phyloP scores from a whole-genome alignment of 2,113 vertebrate genomes.

The Xyrauchen texanus region DNA sequence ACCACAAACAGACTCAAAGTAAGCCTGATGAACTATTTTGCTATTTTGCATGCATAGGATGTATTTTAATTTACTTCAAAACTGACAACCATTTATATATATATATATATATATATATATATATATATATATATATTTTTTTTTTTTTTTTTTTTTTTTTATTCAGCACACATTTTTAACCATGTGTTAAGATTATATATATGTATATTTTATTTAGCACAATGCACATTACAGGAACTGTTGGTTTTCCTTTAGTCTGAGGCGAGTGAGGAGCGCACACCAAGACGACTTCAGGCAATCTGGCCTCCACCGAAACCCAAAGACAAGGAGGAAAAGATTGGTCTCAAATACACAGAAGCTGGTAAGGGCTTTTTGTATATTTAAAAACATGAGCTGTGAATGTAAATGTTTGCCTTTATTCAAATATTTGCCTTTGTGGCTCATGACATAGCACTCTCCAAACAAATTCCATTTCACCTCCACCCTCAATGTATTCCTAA shows the following conservation, averaged over 20 bases:
- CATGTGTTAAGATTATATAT: too few relatives aligned
- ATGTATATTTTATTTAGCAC: neutral
- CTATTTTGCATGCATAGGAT: too few relatives aligned
- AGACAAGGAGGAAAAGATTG: slow-evolving; percentile 87
- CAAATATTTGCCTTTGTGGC: slow-evolving; percentile 40
- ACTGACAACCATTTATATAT: too few relatives aligned
- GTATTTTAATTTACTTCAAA: too few relatives aligned
- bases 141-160: too few relatives aligned
- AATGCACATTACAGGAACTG: slow-evolving; percentile 24
- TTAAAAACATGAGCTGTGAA: neutral
- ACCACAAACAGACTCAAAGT: too few relatives aligned
- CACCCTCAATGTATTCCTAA: slow-evolving; percentile 33
- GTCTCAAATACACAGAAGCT: slow-evolving; percentile 97
- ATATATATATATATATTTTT: too few relatives aligned
- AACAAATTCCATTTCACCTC: slow-evolving; percentile 44
- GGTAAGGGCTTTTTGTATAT: slow-evolving; percentile 70
- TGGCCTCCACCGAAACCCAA: slow-evolving; percentile 90
- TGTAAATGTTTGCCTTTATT: slow-evolving; percentile 40
- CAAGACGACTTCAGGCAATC: slow-evolving; percentile 89
- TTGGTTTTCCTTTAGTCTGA: slow-evolving; percentile 55
- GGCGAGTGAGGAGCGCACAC: slow-evolving; percentile 84
- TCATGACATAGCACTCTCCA: slow-evolving; percentile 33
- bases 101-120: too few relatives aligned
- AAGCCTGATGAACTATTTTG: too few relatives aligned
- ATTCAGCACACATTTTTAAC: too few relatives aligned